These are phyloP conservation scores for Eolophus roseicapilla DNA, from an alignment of 2,113 vertebrate species.

Conservation along the genomic window DNA sequence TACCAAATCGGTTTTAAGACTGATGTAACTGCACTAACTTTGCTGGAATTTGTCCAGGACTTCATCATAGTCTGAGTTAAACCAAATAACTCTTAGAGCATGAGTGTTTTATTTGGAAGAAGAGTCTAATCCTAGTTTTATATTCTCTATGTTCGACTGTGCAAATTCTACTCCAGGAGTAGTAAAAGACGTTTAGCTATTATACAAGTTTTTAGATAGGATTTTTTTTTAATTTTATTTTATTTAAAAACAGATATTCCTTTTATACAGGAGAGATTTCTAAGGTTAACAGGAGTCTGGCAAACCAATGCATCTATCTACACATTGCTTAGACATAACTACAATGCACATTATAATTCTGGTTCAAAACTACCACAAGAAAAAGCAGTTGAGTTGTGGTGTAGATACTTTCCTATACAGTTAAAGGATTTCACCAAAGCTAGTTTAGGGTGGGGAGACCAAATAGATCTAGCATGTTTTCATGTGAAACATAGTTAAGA, in stretches of 20 bases:
- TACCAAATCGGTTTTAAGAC: background rate
- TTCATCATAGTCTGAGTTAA: background rate
- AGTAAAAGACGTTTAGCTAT: background rate
- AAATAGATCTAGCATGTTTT: background rate
- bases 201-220: background rate
- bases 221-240: background rate
- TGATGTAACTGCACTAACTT: background rate
- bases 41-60: background rate
- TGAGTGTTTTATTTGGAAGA: background rate
- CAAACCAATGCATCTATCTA: background rate
- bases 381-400: background rate
- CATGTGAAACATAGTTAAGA: background rate
- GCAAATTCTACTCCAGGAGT: background rate
- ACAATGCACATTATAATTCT: background rate
- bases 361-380: background rate
- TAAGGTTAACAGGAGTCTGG: background rate
- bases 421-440: background rate
- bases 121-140: background rate
- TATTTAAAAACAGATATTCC: background rate
- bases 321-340: background rate
- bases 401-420: background rate
- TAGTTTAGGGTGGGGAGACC: background rate
- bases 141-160: background rate
- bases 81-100: background rate
- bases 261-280: background rate